Base-by-base conservation (phyloP, 1,140 invertebrate species). In the Drosophila trapezifrons region DNA sequence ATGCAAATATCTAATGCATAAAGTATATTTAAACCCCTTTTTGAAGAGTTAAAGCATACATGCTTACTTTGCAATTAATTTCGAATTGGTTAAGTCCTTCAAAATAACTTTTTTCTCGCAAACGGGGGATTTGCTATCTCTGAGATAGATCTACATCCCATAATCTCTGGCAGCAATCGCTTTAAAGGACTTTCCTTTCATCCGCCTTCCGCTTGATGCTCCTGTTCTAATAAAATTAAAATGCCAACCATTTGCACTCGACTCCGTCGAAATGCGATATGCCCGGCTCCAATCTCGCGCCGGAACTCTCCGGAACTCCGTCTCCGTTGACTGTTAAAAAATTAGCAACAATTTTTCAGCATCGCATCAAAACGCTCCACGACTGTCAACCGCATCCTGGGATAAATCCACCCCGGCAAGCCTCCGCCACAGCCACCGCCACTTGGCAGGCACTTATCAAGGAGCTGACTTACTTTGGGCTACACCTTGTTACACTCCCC, bases 261-360 rank as follows among this genome's bases (percentile, higher is more conserved):
- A 51, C 29, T 49, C 9, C 29, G 37, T 56, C 35, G 80, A 79
- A 79, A 83, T 80, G 71, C 52, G 80, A 84, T 84, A 84, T 51
- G 58, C 57, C 54, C 17, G 35, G 18, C 29, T 67, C 37, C 17
- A 66, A 51, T 49, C 75, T n/a, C n/a, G n/a, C n/a, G n/a, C n/a
- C n/a, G n/a, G n/a, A n/a, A n/a, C n/a, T 70, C 49, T 7, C 32
- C 71, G 60, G 65, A 67, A 51, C 65, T 32, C 46, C 32, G 17
- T 55, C 69, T 82, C 66, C 66, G 51, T 55, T 73, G 67, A 57
- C 78, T 78, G 67, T 70, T 89, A 89, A 86, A 86, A 86, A 86
- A 86, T 86, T 86, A 83, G 84, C 84, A 89, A 83, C 83, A 83
- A 86, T 86, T 86, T 86, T 86, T 86, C 84, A 83, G 71, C 71